phyloP scores from a whole-genome alignment of 2,113 vertebrate genomes.

The Jaculus jaculus region DNA sequence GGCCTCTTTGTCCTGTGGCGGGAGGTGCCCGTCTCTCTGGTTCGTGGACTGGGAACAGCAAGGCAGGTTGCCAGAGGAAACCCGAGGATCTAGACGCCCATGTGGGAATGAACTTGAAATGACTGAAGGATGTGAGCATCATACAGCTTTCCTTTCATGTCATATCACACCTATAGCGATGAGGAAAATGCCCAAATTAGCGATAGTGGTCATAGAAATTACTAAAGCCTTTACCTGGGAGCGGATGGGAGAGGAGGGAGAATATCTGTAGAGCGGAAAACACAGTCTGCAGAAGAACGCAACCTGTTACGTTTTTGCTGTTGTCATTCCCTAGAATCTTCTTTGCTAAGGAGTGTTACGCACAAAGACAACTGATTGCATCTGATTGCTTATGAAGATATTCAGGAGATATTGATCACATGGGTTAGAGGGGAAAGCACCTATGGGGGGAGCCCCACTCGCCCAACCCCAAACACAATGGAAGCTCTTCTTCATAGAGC shows the following conservation, averaged over 20 bases:
- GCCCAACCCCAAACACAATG: not conserved
- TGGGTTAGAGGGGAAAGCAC: not conserved
- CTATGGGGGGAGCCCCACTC: not conserved
- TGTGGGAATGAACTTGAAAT: not conserved
- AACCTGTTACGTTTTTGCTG: not conserved
- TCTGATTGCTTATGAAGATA: conserved; percentile 54
- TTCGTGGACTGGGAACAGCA: not conserved
- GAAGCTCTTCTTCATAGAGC: conserved; percentile 58
- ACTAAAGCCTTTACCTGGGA: not conserved
- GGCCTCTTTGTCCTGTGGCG: not conserved
- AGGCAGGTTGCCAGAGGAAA: not conserved
- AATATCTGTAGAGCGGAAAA: not conserved
- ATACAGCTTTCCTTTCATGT: not conserved
- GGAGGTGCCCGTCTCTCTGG: not conserved
- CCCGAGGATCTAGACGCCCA: not conserved
- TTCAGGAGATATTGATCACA: conserved; percentile 45
- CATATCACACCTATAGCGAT: not conserved
- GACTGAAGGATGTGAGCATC: not conserved
- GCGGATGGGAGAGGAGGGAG: not conserved
- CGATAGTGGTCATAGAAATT: not conserved
- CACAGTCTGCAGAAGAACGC: conserved; percentile 34
- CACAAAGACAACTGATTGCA: conserved; percentile 51
- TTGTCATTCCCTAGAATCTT: not conserved
- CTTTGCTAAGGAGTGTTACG: conserved; percentile 31
- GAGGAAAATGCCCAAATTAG: not conserved